A percentile compares a stretch with the other conserved stretches of the same genome.
Conservation (phyloP, 2,888 invertebrate genomes). For the Tetragonisca angustula region DNA sequence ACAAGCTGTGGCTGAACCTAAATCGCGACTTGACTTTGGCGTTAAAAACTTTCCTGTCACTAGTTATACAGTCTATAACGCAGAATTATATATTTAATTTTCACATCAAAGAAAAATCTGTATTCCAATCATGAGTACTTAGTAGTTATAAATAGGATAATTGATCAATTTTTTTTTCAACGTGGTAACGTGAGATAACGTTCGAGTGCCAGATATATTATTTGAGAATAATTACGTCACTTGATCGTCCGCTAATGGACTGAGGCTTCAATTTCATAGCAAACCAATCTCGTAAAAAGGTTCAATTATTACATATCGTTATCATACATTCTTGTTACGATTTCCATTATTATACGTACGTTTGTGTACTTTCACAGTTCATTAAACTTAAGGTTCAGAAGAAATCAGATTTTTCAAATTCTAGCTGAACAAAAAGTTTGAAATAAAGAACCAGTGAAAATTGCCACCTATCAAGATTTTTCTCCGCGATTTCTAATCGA, state of each 20-base stretch:
- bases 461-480: not conserved
- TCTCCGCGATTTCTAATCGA: not conserved
- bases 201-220: conserved; percentile 47
- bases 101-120: too few species aligned
- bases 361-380: not conserved
- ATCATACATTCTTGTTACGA: not conserved
- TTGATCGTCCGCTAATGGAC: conserved; percentile 66
- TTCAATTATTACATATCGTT: conserved; percentile 44
- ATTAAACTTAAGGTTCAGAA: not conserved
- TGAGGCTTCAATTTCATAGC: conserved; percentile 55
- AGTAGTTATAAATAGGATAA: not conserved
- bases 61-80: not conserved
- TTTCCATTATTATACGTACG: not conserved
- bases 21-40: conserved; percentile 8
- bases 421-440: not conserved
- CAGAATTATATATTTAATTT: too few species aligned
- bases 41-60: not conserved
- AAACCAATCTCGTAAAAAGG: not conserved
- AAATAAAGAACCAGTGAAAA: not conserved
- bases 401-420: not conserved
- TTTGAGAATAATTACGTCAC: conserved; percentile 43
- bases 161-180: conserved; percentile 35
- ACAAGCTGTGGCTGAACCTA: conserved; percentile 38
- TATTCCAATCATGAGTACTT: too few species aligned
- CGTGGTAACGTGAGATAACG: conserved; percentile 62